Conservation (phyloP, 2,888 invertebrate genomes). For the Muschampia plurimacula region DNA sequence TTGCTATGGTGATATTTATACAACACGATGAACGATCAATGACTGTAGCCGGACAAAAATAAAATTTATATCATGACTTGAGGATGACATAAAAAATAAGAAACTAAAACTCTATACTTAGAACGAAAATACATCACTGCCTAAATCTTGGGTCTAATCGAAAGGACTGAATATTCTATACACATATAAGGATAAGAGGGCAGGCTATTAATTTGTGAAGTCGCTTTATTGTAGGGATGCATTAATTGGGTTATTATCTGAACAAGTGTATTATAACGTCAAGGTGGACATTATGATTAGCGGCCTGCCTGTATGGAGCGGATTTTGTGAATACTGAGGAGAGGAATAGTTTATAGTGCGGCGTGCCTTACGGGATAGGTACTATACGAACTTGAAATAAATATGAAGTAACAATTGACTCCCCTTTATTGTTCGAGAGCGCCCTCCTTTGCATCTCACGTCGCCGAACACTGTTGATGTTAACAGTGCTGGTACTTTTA, state of each 20-base stretch:
- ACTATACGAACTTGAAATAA: slow-evolving; percentile 46
- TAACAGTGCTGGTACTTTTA: slow-evolving; percentile 61
- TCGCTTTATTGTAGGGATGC: neutral
- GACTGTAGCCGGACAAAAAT: neutral
- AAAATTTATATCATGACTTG: slow-evolving; percentile 12
- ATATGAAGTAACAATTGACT: slow-evolving; percentile 63
- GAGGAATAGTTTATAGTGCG: slow-evolving; percentile 51
- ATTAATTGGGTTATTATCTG: neutral
- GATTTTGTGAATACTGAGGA: slow-evolving; percentile 41
- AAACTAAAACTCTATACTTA: neutral
- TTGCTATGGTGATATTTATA: slow-evolving; percentile 3
- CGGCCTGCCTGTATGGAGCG: slow-evolving; percentile 14
- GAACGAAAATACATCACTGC: neutral
- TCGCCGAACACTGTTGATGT: slow-evolving; percentile 64
- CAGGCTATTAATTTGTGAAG: neutral
- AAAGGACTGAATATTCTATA: neutral
- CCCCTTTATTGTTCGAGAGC: slow-evolving; percentile 81
- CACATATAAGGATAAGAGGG: neutral
- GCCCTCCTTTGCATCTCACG: slow-evolving; percentile 84
- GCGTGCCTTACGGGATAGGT: slow-evolving; percentile 58
- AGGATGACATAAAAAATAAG: too few species aligned
- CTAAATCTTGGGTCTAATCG: neutral
- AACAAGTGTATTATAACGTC: neutral
- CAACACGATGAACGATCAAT: neutral
- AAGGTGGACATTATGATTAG: neutral